Evolutionary conservation across 2,113 vertebrate genomes (phyloP), one percentile per base, ranked within the genome.

Genomic region (Merops nubicus): DNA sequence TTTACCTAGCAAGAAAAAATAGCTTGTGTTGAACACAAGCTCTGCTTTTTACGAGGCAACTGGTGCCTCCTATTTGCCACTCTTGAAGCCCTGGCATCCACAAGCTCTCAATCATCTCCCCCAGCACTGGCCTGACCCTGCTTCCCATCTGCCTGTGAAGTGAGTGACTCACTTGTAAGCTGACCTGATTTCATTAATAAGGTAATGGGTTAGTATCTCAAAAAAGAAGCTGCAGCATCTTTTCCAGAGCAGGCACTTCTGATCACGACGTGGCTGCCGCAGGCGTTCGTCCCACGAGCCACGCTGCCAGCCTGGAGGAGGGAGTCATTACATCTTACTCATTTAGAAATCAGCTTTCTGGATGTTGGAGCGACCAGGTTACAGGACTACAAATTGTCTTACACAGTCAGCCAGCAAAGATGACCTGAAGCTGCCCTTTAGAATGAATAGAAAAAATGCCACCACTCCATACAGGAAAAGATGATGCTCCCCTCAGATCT

Each of bases 221-320:
- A 53, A 72, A 48, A 34, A n/a, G 36, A 69, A 42, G 33, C 75
- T 42, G 63, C 48, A 17, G 57, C 5, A 40, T 23, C 74, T 69
- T 20, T 40, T 40, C 69, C 81, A 69, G 85, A 89, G n/a, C 51
- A 42, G 48, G 62, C 5, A 0, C 25, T 84, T 57, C 17, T 18
- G n/a, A 70, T 65, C 87, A 28, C 1, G 0, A 2, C 8, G 63
- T 0, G 0, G 40, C 64, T 10, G 45, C 68, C 22, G 6, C 34
- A 14, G 40, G 38, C 15, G 8, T 0, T 9, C 34, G 51, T 0
- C 18, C 34, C 40, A 68, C 65, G 48, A 83, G 54, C 42, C 33
- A 14, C 0, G 11, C 38, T 2, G 26, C 16, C 68, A 50, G 64
- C 62, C 68, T 19, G 36, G 17, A 51, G 67, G 50, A 80, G 26